Evolutionary conservation across 2,888 invertebrate genomes (phyloP), one percentile per base, ranked within the genome.

Genomic region (Dasypogon diadema): DNA sequence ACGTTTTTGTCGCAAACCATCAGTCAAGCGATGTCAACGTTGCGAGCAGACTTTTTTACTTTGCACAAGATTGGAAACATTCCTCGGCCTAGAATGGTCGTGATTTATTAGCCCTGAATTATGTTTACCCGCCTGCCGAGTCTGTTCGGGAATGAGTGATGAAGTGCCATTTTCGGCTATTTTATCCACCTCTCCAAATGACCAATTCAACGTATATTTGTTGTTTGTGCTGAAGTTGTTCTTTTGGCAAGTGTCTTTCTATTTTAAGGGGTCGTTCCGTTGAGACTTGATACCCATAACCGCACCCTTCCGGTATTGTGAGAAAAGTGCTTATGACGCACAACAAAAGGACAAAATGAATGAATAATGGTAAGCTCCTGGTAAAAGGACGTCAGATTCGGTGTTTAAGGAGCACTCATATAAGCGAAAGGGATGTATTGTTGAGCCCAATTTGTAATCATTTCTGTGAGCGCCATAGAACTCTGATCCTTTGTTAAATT

Each of bases 31-130:
- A 60, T 60, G 60, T 37, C 60, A 60, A 60, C 60, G 60, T 60
- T 34, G 2, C 10, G 60, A 60, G 37, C 60, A 60, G 37, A 60
- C 34, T 60, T 60, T 60, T 34, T 26, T 55, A 6, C 26, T 56
- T 30, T 24, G 30, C 14, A 18, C 37, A 60, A 60, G 60, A 60
- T 60, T 37, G 60, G 37, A 22, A 60, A 60, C 37, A 60, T 60
- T 60, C 37, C 37, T 37, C 60, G 18, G 34, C 37, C 60, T 60
- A 14, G 18, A 60, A 60, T 18, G 18, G 58, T 14, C 34, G 60
- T 60, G 60, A 60, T 60, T 60, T 60, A 60, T 60, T 60, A 60
- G 60, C 37, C 60, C 60, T 60, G 60, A 60, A 60, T 60, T 60
- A 60, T 60, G 60, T 60, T 60, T 60, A 60, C 60, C 22, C 60